Conservation (phyloP, 2,888 invertebrate species). For the Koerneria pararmatus region DNA sequence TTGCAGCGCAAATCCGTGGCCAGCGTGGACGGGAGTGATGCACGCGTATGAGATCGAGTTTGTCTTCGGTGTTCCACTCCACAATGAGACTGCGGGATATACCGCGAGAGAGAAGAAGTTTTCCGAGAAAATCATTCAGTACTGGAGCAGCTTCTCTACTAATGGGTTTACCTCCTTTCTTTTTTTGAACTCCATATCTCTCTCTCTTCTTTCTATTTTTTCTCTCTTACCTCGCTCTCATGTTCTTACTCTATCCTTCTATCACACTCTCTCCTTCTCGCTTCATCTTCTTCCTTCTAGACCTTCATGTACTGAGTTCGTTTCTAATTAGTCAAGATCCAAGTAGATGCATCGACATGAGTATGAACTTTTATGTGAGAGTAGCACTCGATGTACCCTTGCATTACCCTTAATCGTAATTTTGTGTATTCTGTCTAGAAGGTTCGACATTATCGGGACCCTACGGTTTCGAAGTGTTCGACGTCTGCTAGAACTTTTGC, state of each 20-base stretch:
- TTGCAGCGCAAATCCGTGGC: constrained; percentile 58
- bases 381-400: background rate
- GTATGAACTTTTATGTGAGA: too few relatives aligned
- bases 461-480: too few relatives aligned
- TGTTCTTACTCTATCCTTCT: too few relatives aligned
- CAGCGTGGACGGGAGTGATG: constrained; percentile 71
- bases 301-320: too few relatives aligned
- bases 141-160: constrained; percentile 51
- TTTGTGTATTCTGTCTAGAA: too few relatives aligned
- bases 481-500: too few relatives aligned
- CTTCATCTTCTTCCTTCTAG: too few relatives aligned
- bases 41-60: constrained; percentile 98
- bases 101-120: constrained; percentile 33
- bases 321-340: too few relatives aligned
- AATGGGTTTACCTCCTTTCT: constrained; percentile 37
- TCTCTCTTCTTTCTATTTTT: background rate
- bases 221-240: too few relatives aligned
- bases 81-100: constrained; percentile 54
- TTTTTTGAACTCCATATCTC: constrained; percentile 7
- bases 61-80: constrained; percentile 85
- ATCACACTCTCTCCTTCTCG: too few relatives aligned
- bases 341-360: too few relatives aligned
- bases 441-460: too few relatives aligned
- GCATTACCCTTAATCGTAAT: background rate
- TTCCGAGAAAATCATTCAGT: constrained; percentile 53